Conservation (phyloP, 2,888 invertebrate genomes). For the Papilio gigon region DNA sequence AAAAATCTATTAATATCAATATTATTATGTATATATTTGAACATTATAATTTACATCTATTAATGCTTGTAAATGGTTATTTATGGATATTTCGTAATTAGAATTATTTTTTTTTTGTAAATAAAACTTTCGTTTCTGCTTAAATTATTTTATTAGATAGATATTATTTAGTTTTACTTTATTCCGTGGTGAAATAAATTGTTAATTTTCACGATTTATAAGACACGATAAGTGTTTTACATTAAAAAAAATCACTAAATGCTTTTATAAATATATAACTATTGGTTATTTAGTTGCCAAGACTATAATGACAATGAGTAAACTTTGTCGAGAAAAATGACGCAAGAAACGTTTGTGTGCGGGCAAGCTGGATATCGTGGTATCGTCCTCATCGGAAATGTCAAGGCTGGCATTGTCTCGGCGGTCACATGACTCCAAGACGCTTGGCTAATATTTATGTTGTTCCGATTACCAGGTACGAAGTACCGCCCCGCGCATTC, state of each 20-base stretch:
- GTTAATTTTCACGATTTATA: not conserved
- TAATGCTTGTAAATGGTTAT: not conserved
- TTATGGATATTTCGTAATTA: not conserved
- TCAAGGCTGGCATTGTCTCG: conserved; percentile 58
- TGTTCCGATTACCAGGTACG: conserved; percentile 47
- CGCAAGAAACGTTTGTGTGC: conserved; percentile 20
- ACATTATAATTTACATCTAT: not conserved
- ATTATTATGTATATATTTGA: not conserved
- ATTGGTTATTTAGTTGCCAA: not conserved
- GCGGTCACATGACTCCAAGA: conserved; percentile 53
- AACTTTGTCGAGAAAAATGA: conserved; percentile 33
- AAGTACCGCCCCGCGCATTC: conserved; percentile 47
- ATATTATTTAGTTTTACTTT: not conserved
- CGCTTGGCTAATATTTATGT: conserved; percentile 50
- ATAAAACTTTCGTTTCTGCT: not conserved
- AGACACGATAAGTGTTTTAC: not conserved
- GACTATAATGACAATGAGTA: conserved; percentile 18
- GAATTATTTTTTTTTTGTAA: not conserved
- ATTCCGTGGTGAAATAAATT: not conserved
- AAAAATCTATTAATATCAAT: not conserved
- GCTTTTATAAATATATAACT: not conserved
- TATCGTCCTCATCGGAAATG: conserved; percentile 56
- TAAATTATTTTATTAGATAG: not conserved
- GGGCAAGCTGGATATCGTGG: conserved; percentile 33
- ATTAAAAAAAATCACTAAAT: no score